Evolutionary conservation across 2,797 vertebrate genomes (phyloP), one percentile per base, ranked within the genome.

Genomic region (Clarias laeviceps): DNA sequence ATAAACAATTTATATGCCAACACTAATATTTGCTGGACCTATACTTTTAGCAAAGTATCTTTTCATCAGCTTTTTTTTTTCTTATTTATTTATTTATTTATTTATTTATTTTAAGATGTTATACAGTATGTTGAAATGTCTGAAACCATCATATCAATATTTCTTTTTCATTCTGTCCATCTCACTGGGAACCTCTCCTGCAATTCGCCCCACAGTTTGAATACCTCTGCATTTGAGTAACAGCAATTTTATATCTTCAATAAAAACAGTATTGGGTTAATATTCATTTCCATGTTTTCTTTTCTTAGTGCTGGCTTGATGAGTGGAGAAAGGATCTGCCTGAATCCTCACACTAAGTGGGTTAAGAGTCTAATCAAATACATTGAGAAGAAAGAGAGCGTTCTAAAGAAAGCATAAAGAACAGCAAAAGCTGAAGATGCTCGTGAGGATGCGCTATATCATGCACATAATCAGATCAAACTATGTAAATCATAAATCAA

Each of bases 361-460:
- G 95, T 96, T 83, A 93, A 91, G 88, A 95, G 92, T 82, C 88
- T 95, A 22, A 64, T 95, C 69, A 69, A 50, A 0, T 94, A 93
- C 40, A 88, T 95, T 22, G 90, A 94, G 5, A 89, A 92, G 45
- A 94, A 82, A 37, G 88, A 93, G 1, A n/a, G 84, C 0, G 56
- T 62, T 1, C 91, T 85, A 34, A 89, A 85, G 0, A 83, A n/a
- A 50, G 27, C 20, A 3, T 93, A 73, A 89, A 66, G 24, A 34
- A 56, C 6, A 22, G 2, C 54, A 24, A 57, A 27, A 27, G 45
- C 45, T 50, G 45, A 2, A 85, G 15, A 68, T 22, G 50, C 0
- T 22, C 4, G 27, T 32, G 12, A 34, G 32, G n/a, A 70, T 17
- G 14, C 24, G 24, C 24, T 37, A 34, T 84, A 68, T 3, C 29